These are phyloP conservation scores for Platichthys flesus DNA, from an alignment of 2,113 vertebrate genomes.

Conservation along the genomic window DNA sequence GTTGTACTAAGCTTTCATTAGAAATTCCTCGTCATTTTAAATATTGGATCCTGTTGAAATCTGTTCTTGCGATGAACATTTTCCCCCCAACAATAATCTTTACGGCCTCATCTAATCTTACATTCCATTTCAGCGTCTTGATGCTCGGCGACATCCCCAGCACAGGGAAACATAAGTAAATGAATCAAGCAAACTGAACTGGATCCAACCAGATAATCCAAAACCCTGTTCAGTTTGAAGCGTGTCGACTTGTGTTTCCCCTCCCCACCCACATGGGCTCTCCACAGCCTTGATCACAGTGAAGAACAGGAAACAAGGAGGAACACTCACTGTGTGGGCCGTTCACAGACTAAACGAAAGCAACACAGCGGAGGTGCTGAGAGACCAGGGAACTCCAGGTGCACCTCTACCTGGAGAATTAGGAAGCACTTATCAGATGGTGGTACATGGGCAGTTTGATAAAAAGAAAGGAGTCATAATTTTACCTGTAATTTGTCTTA, in stretches of 20 bases:
- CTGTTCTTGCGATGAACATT: too few species aligned
- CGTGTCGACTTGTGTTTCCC: conserved; percentile 19
- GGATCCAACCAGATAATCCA: conserved; percentile 13
- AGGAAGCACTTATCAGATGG: neutral
- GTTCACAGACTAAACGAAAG: conserved; percentile 25
- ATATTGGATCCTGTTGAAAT: too few species aligned
- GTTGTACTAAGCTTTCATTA: too few species aligned
- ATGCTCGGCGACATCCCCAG: neutral
- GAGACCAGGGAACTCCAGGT: conserved; percentile 26
- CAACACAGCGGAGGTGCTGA: conserved; percentile 23
- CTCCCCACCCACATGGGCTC: conserved; percentile 42
- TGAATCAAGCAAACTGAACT: conserved; percentile 18
- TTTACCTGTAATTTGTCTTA: neutral
- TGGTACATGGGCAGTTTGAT: neutral
- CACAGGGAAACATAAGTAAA: conserved; percentile 23
- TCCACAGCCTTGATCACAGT: conserved; percentile 55
- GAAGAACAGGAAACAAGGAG: conserved; percentile 36
- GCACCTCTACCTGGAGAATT: conserved; percentile 10
- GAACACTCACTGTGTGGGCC: conserved; percentile 46
- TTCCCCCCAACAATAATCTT: too few species aligned
- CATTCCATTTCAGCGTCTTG: neutral
- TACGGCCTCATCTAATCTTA: neutral
- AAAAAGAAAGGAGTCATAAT: neutral
- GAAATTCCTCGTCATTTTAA: too few species aligned
- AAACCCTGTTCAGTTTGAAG: conserved; percentile 22